Evolutionary conservation across 2,797 vertebrate genomes (phyloP), one percentile per base, ranked within the genome.

Genomic region (Diceros bicornis): DNA sequence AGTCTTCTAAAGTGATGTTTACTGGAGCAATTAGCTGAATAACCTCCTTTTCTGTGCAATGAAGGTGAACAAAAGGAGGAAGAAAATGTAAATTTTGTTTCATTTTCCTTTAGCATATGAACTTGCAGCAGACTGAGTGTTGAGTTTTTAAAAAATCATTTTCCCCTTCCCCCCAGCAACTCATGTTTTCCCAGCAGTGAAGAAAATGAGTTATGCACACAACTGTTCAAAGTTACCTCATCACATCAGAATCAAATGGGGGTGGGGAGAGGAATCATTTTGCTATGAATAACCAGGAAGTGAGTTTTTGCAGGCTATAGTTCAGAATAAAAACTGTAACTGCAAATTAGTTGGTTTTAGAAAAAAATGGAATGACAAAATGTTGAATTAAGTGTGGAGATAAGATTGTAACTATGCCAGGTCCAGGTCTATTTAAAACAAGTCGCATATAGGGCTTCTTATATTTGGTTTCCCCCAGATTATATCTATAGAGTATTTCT

Each of bases 151-250:
- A 13, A 41, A 68, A 89, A 72, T 47, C 37, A 69, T 47, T 68
- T 91, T 96, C 83, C 69, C 84, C 71, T 50, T 50, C 11, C 91
- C 44, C 85, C 27, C 84, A 92, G 44, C 59, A 97, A 96, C 50
- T 95, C 44, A 66, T 96, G 29, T 93, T 98, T 98, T 97, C 61
- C 88, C 91, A 97, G 69, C 78, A 98, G 85, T 71, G 93, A 98
- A 97, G 92, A 97, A 97, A 98, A 98, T 94, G 96, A 98, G 75
- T 96, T 96, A 98, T 97, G 59, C 91, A 95, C 97, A 98, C 97
- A 97, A 98, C 90, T 97, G 93, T 96, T 97, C 79, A 84, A 96
- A 96, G 66, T 98, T 97, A 97, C 97, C 75, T 98, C 69, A 97
- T 98, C 89, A 55, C 82, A 95, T 98, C 96, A 98, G 55, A 96